These are phyloP conservation scores for Noctuana brunneofusca DNA, from an alignment of 2,888 invertebrate genomes.

Conservation along the genomic window DNA sequence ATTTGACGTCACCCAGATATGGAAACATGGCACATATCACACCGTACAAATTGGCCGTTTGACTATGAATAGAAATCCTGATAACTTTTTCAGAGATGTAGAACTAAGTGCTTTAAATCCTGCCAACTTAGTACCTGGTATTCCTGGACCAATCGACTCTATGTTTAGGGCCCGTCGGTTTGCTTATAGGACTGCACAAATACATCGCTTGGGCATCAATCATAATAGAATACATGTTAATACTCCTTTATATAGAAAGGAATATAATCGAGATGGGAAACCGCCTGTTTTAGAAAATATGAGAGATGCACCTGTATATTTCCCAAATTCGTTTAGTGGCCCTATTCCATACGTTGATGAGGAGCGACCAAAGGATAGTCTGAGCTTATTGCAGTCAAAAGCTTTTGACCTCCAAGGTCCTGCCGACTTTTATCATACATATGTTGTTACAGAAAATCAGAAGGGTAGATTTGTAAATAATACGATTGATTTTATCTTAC, in stretches of 20 bases:
- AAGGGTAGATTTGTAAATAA: conserved; percentile 43
- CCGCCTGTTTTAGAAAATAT: conserved; percentile 89
- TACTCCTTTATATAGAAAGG: conserved; percentile 53
- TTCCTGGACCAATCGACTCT: conserved; percentile 59
- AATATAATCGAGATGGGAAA: conserved; percentile 74
- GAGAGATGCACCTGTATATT: conserved; percentile 94
- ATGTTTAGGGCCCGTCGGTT: conserved; percentile 56
- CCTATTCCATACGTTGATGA: conserved; percentile 85
- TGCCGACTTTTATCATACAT: conserved; percentile 86
- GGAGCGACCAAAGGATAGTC: conserved; percentile 47
- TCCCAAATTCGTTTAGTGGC: conserved; percentile 95
- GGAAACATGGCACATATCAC: conserved; percentile 63
- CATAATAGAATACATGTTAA: conserved; percentile 61
- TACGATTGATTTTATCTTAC: conserved; percentile 37
- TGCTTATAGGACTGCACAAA: conserved; percentile 59
- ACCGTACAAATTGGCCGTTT: conserved; percentile 57
- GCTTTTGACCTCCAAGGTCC: conserved; percentile 81
- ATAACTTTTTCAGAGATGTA: conserved; percentile 55
- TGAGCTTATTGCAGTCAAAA: conserved; percentile 48
- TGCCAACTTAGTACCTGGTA: conserved; percentile 65
- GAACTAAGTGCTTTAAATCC: conserved; percentile 62
- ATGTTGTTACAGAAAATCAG: conserved; percentile 41
- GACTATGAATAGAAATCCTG: conserved; percentile 53
- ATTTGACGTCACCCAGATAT: conserved; percentile 60
- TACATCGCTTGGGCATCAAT: conserved; percentile 61